Evolutionary conservation across 2,797 vertebrate genomes (phyloP), one percentile per base, ranked within the genome.

Genomic region (Spondyliosoma cantharus): DNA sequence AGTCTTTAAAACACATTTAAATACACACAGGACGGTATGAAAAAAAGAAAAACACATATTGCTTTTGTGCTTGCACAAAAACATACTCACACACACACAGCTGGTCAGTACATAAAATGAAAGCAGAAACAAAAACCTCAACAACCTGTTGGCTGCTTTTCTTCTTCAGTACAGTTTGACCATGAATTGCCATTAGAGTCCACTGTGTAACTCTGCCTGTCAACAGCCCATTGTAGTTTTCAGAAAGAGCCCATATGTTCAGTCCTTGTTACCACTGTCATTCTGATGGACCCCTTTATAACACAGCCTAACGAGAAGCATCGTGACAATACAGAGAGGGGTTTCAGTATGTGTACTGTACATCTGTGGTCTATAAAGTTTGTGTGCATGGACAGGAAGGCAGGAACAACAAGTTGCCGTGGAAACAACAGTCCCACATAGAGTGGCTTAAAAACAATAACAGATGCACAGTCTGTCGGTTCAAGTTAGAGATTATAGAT

Each of bases 171-270:
- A 62, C 58, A 79, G 42, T 80, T 63, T 74, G 54, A 79, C 65
- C 49, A 76, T 74, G 20, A 82, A 59, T 75, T 32, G 78, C 46
- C 75, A 86, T 84, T 84, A 77, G 50, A 63, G 79, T 49, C 63
- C 37, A 66, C 68, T 25, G 17, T 76, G 25, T 70, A 53, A 71
- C 37, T 53, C 43, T 54, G 43, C 27, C 54, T 77, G 60, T 87
- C 69, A 84, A 65, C 74, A 66, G 58, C 59, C 64, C 29, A 76
- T 86, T 87, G 74, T 81, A n/a, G 16, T 63, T 70, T 76, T 60
- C 42, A 71, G 74, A 70, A 60, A 62, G 68, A 76, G 56, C 43
- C 69, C 76, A 78, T 80, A 87, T 84, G 87, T 65, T 78, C 54
- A 59, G n/a, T 72, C 78, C 32, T 69, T n/a, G 24, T 79, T 66